Base-by-base conservation (phyloP, 2,113 vertebrate species). In the Suncus etruscus region DNA sequence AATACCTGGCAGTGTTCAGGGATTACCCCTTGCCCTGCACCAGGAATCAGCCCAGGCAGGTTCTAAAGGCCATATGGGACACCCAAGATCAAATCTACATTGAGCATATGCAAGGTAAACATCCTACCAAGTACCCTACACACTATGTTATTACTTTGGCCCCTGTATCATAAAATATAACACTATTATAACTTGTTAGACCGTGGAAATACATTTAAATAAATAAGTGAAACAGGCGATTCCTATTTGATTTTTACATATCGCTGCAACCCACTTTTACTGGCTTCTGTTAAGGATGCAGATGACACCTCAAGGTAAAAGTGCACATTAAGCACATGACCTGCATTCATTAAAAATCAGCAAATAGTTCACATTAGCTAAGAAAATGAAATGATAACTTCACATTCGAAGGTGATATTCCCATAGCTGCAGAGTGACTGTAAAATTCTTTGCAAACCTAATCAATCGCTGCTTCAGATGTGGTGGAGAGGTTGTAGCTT, bases 401-500 rank as follows among this genome's bases (percentile, higher is more conserved):
- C 80, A 85, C 81, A 95, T 97, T 95, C 94, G 94, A 97, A 96
- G 61, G 78, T 91, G 70, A 0, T 96, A 74, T 96, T 97, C 96
- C 39, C 91, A 97, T 95, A 96, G 48, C 95, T 96, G 73, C 83
- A 96, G 61, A 72, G 78, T 93, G 47, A 66, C 92, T 83, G 68
- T 96, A 93, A 97, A 96, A 6, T 32, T 94, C 0, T 69, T 70
- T 47, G 70, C 2, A 72, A 78, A 94, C 80, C 93, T 93, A 96
- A 97, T 96, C 96, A 94, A 93, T 96, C 95, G 95, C 61, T 95
- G 94, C 83, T 95, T 97, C 48, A 95, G 76, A 73, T 87, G 51
- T 22, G 15, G 39, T 39, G 39, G 39, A 39, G 63, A 95, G 96
- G 95, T 68, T 96, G 96, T 89, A 93, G 85, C 85, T 97, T 97